Base-by-base conservation (phyloP, 2,888 invertebrate genomes). In the Athalia cordata region DNA sequence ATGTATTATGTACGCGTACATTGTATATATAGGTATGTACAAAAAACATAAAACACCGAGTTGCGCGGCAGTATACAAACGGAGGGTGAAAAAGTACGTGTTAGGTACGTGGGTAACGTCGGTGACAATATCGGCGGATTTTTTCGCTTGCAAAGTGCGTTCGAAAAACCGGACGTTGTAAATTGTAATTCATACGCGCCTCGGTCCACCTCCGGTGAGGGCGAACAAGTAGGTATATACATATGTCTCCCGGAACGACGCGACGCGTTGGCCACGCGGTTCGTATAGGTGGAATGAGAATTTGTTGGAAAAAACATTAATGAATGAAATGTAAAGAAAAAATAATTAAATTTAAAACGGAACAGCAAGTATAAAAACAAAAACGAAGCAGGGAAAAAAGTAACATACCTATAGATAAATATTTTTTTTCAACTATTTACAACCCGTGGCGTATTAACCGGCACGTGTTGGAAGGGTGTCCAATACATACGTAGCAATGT, bases 141-240 rank as follows among this genome's bases (percentile, higher is more conserved):
- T 64, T 15, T 64, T 5, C 43, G 4, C 47, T 67, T n/a, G 47
- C 13, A 59, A 45, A 59, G 45, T 72, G 72, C 29, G 29, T 75
- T 62, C 74, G 62, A 70, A 57, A 50, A 57, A 13, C 62, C 74
- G 74, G 74, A 75, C 62, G 50, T 50, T 64, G 75, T 62, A 57
- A 75, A 75, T 75, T 61, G 62, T 62, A 75, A 61, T 75, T 75
- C 75, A 75, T 75, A 75, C 75, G 75, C 62, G 29, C 29, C 29
- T 29, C 29, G 29, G 29, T 29, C 75, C 62, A 59, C 57, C 47
- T 47, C 43, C 59, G 7, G 47, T 49, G 7, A 59, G 29, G 59
- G n/a, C 57, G 13, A 72, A 72, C 59, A 72, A 72, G 45, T 45
- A 72, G 72, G n/a, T 57, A 72, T n/a, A 55, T 55, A 6, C 5